Evolutionary conservation across 2,888 invertebrate species (phyloP).

Genomic region (Tetramorium bicarinatum): DNA sequence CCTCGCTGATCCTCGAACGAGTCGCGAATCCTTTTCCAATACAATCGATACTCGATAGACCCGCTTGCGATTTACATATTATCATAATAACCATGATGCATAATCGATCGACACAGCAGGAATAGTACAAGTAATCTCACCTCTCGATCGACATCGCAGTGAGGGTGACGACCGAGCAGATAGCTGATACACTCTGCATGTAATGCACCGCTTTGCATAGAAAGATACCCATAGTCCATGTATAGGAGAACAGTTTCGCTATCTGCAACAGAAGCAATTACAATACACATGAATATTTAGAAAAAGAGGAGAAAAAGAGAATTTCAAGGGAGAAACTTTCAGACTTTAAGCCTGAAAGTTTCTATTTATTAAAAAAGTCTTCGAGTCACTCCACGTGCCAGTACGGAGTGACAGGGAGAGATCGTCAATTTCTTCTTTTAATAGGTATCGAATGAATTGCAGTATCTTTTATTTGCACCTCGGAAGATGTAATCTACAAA

Average conservation of each 20-base stretch:
- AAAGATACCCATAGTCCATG: slow-evolving; percentile 90
- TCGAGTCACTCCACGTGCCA: background rate
- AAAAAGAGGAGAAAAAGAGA: background rate
- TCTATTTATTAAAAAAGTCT: background rate
- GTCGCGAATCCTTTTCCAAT: background rate
- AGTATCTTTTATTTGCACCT: background rate
- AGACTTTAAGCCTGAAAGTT: background rate
- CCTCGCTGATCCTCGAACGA: background rate
- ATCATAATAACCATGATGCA: slow-evolving; percentile 15
- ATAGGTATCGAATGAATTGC: background rate
- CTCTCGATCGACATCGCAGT: slow-evolving; percentile 92
- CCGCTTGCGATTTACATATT: slow-evolving; percentile 9
- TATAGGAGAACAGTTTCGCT: slow-evolving; percentile 90
- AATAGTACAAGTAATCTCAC: slow-evolving; percentile 85
- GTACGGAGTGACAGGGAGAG: background rate
- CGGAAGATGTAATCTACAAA: background rate
- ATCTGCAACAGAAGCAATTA: slow-evolving; percentile 86
- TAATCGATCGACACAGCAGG: slow-evolving; percentile 1
- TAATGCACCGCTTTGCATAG: slow-evolving; percentile 91
- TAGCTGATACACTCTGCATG: slow-evolving; percentile 91
- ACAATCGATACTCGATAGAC: background rate
- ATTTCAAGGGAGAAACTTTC: background rate
- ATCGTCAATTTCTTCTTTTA: background rate
- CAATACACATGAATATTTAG: background rate
- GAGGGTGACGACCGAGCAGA: slow-evolving; percentile 91